Conservation (phyloP, 2,113 vertebrate species). For the Xiphophorus maculatus region DNA sequence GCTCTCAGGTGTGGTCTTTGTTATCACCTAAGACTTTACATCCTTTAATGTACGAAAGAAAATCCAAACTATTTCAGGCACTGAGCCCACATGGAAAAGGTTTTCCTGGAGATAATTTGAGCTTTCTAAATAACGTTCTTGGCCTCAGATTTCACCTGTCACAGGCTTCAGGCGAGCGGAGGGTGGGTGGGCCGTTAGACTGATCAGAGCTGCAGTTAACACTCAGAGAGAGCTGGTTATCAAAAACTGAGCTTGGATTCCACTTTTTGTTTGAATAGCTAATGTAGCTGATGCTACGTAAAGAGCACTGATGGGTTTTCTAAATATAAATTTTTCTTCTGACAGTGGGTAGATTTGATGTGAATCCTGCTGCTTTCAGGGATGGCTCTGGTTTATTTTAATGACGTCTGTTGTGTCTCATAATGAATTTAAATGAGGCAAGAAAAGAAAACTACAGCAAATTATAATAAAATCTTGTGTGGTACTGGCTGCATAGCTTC, state of each 20-base stretch:
- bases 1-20: constrained; percentile 16
- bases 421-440: too few species aligned
- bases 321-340: not conserved
- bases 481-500: too few species aligned
- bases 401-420: too few species aligned
- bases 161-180: not conserved
- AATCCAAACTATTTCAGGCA: not conserved
- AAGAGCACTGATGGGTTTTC: not conserved
- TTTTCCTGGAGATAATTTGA: not conserved
- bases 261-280: not conserved
- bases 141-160: not conserved
- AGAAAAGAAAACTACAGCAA: too few species aligned
- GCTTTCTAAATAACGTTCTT: not conserved
- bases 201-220: not conserved
- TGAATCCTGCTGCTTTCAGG: not conserved
- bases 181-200: not conserved
- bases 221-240: not conserved
- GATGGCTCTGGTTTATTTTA: too few species aligned
- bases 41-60: not conserved
- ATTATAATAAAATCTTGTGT: too few species aligned
- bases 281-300: not conserved
- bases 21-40: not conserved
- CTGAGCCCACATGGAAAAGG: not conserved
- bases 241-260: not conserved
- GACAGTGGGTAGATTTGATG: not conserved